These are phyloP conservation scores for Malthinus flaveolus DNA, from an alignment of 2,888 invertebrate species.

Conservation along the genomic window DNA sequence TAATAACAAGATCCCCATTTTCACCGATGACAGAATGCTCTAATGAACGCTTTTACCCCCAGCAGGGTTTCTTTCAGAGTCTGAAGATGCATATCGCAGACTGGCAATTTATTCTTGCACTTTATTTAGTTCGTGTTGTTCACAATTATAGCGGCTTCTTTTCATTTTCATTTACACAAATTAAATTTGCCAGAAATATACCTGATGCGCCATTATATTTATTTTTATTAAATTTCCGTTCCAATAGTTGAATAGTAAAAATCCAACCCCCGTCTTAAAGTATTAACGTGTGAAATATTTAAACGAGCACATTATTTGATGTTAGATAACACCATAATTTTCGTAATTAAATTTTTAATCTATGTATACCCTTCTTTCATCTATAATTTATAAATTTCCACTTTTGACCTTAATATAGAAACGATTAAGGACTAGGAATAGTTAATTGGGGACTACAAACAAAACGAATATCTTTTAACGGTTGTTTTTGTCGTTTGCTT, in stretches of 20 bases:
- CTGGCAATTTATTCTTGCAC: conserved; percentile 26
- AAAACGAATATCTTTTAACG: no score
- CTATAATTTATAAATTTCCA: neutral
- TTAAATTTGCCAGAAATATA: conserved; percentile 16
- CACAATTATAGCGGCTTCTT: conserved; percentile 22
- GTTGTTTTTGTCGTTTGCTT: no score
- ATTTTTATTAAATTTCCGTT: no score
- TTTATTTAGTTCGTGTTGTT: conserved; percentile 21
- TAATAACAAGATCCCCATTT: conserved; percentile 21
- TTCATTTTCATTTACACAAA: conserved; percentile 22
- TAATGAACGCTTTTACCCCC: conserved; percentile 27
- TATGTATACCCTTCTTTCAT: neutral
- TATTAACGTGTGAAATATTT: no score
- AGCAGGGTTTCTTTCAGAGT: conserved; percentile 17
- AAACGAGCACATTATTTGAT: no score
- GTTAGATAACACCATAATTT: neutral
- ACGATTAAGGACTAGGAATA: no score
- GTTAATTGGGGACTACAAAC: no score
- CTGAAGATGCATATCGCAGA: conserved; percentile 21
- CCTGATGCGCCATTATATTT: neutral
- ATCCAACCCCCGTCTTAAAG: no score
- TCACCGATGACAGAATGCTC: conserved; percentile 18
- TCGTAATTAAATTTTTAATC: conserved; percentile 1
- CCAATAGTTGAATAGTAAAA: no score
- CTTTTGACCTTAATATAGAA: conserved; percentile 3